Evolutionary conservation across 2,113 vertebrate genomes (phyloP).

Genomic region (Sinocyclocheilus maitianheensis): DNA sequence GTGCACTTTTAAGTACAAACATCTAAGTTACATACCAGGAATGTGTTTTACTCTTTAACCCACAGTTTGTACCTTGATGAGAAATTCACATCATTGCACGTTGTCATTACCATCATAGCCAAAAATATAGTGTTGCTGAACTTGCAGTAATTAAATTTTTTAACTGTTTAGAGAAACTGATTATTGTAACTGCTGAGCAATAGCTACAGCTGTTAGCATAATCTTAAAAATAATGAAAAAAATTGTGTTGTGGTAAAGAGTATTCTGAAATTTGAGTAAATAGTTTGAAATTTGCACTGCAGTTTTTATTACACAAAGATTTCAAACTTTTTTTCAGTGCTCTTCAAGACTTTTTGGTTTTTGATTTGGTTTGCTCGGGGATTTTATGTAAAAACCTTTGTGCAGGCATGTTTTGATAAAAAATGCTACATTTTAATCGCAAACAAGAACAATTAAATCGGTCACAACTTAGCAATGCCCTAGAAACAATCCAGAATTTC

Average conservation of each 20-base stretch:
- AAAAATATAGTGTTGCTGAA: not conserved
- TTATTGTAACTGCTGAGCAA: not conserved
- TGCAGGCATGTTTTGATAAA: not conserved
- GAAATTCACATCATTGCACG: not conserved
- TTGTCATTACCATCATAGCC: not conserved
- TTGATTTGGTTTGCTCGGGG: not conserved
- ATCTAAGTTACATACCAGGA: not conserved
- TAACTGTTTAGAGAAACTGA: not conserved
- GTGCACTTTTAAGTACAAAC: not conserved
- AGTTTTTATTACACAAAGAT: not conserved
- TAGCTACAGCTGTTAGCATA: not conserved
- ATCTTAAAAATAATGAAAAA: too few species aligned
- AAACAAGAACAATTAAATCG: not conserved
- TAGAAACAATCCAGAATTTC: not conserved
- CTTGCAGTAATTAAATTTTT: not conserved
- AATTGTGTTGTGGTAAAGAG: not conserved
- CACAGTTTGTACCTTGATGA: too few species aligned
- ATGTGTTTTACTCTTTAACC: too few species aligned
- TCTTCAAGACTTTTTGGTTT: not conserved
- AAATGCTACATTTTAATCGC: not conserved
- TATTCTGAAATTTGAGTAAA: not conserved
- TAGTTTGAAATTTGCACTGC: too few species aligned
- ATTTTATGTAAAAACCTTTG: not conserved
- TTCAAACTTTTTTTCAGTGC: too few species aligned
- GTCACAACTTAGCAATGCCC: not conserved